These are phyloP conservation scores for Zapus hudsonius DNA, from an alignment of 2,113 vertebrate species.

Conservation along the genomic window DNA sequence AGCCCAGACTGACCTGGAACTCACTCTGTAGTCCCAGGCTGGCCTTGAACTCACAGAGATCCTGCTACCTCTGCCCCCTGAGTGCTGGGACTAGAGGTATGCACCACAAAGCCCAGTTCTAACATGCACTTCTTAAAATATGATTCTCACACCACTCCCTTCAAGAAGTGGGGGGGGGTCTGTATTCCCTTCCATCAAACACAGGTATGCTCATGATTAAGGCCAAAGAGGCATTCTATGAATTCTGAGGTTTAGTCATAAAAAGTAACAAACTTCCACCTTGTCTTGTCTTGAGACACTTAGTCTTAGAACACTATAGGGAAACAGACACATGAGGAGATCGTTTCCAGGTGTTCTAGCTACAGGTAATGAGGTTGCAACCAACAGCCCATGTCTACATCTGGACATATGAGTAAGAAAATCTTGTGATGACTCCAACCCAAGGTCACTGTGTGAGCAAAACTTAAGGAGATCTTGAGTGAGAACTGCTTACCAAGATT, in stretches of 20 bases:
- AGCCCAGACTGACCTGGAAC: too few species aligned
- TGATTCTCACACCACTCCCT: not conserved
- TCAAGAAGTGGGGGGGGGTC: too few species aligned
- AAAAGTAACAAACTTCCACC: not conserved
- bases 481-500: not conserved
- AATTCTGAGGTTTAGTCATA: slow-evolving; percentile 2
- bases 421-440: not conserved
- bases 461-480: not conserved
- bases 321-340: not conserved
- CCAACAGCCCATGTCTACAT: not conserved
- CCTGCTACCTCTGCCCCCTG: too few species aligned
- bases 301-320: not conserved
- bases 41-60: too few species aligned
- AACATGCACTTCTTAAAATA: not conserved
- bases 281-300: not conserved
- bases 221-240: not conserved
- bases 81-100: too few species aligned
- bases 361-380: not conserved
- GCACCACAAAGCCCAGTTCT: too few species aligned
- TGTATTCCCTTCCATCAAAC: too few species aligned
- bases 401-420: not conserved
- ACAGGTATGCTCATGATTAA: not conserved
- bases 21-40: too few species aligned
- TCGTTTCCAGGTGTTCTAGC: not conserved
- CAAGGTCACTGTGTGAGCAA: not conserved